Percentiles rank a stretch among this genome's conserved stretches.
Conservation (phyloP, 2,888 invertebrate species). For the Calliphora vomitoria region DNA sequence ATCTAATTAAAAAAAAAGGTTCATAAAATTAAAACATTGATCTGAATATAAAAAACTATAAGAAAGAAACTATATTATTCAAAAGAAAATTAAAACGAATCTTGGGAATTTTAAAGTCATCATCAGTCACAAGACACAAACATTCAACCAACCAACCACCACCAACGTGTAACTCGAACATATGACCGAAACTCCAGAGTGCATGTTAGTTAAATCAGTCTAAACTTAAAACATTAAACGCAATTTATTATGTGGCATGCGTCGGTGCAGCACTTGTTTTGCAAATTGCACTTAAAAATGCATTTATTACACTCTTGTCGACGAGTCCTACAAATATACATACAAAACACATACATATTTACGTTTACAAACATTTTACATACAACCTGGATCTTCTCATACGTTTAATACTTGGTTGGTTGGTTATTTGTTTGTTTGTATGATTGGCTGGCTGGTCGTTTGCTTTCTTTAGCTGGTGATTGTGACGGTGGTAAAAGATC, state of each 20-base stretch:
- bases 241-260: conserved; percentile 75
- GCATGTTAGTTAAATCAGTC: conserved; percentile 67
- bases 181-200: conserved; percentile 36
- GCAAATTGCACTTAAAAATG: conserved; percentile 75
- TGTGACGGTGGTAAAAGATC: conserved; percentile 70
- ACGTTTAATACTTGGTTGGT: conserved; percentile 1
- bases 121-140: conserved; percentile 32
- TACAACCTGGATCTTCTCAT: conserved; percentile 13
- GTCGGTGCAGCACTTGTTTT: conserved; percentile 75
- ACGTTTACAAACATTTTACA: conserved; percentile 1
- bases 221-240: conserved; percentile 68
- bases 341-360: background rate
- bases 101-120: conserved; percentile 59
- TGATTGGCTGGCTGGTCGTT: conserved; percentile 24
- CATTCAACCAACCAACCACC: background rate
- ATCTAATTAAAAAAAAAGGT: conserved; percentile 65
- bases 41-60: conserved; percentile 1
- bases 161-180: background rate
- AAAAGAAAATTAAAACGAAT: conserved; percentile 22
- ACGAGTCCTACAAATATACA: conserved; percentile 39
- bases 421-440: conserved; percentile 23
- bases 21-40: conserved; percentile 51
- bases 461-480: conserved; percentile 41
- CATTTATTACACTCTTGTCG: conserved; percentile 72
- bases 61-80: conserved; percentile 24